Conservation (phyloP, 2,888 invertebrate genomes). For the Cordilura impudica region DNA sequence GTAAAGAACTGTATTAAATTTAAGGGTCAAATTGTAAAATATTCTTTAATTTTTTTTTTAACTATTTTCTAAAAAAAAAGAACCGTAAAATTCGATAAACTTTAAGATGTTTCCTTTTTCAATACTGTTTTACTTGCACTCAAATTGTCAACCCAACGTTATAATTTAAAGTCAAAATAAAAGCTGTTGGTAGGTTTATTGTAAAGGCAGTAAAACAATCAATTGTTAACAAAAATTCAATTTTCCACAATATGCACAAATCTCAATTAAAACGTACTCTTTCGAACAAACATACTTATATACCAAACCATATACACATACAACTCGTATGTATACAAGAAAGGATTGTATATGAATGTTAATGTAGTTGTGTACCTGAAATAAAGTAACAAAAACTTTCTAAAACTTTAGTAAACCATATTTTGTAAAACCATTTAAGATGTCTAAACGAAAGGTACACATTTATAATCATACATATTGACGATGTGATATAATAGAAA, state of each 20-base stretch:
- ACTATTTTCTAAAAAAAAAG: neutral
- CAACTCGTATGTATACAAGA: neutral
- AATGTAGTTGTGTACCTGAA: neutral
- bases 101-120: neutral
- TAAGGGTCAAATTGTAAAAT: too few relatives aligned
- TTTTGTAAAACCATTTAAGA: slow-evolving; percentile 11
- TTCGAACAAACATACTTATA: neutral
- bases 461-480: neutral
- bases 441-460: neutral
- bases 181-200: neutral
- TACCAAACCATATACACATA: neutral
- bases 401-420: too few relatives aligned
- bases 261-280: slow-evolving; percentile 34
- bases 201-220: neutral
- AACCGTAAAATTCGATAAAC: too few relatives aligned
- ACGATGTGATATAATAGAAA: too few relatives aligned
- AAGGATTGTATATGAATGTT: neutral
- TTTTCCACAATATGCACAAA: slow-evolving; percentile 55
- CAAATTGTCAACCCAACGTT: neutral
- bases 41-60: neutral
- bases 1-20: too few relatives aligned
- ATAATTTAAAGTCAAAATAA: neutral
- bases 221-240: slow-evolving; percentile 44
- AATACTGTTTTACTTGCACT: neutral
- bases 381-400: slow-evolving; percentile 18